phyloP scores from a whole-genome alignment of 2,797 vertebrate species.

The Onychomys arenicola region DNA sequence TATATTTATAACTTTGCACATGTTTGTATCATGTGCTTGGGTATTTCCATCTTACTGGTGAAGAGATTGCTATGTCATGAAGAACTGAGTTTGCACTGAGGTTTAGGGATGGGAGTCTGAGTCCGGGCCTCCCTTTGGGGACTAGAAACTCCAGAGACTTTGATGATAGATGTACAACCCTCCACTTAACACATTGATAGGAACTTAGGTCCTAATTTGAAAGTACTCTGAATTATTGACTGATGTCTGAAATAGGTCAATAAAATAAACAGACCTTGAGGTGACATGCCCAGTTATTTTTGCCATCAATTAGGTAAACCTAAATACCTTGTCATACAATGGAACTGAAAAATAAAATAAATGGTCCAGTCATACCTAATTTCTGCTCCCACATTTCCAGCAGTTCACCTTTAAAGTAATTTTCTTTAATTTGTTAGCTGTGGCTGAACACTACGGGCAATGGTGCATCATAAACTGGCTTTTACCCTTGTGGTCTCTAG shows the following conservation, averaged over 20 bases:
- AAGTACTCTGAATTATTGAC: neutral
- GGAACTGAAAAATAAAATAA: conserved; percentile 20
- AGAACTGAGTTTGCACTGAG: neutral
- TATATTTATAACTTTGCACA: neutral
- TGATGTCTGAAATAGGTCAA: neutral
- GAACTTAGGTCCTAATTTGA: neutral
- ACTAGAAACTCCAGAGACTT: neutral
- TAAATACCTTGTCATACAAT: neutral
- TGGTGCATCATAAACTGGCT: neutral
- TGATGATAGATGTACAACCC: neutral
- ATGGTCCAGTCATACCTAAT: neutral
- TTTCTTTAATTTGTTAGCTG: neutral
- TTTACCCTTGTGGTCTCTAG: neutral
- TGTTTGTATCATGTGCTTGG: neutral
- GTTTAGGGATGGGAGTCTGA: neutral
- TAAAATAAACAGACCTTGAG: neutral
- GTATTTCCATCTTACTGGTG: neutral
- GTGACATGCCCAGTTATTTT: neutral
- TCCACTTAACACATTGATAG: neutral
- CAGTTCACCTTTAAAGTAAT: neutral
- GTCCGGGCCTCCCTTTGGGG: neutral
- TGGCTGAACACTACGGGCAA: neutral
- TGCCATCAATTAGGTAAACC: neutral
- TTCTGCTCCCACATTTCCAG: neutral
- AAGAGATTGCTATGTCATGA: neutral